phyloP scores from a whole-genome alignment of 2,797 vertebrate species.

The Gephyroberyx darwinii region DNA sequence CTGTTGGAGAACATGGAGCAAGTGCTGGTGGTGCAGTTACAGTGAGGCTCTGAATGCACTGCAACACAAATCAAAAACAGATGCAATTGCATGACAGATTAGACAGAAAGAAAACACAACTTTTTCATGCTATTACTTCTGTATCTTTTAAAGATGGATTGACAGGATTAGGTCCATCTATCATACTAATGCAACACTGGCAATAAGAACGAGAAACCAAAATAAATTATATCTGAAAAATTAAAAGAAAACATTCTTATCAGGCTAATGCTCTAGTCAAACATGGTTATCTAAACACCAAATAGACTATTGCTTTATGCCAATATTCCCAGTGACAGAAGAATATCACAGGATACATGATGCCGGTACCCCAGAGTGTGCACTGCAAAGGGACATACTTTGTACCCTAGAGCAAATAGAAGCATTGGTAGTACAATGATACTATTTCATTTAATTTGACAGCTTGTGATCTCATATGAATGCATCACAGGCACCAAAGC shows the following conservation, averaged over 20 bases:
- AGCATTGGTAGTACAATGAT: too few species aligned
- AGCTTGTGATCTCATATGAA: background rate
- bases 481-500: background rate
- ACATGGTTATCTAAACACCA: background rate
- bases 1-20: conserved; percentile 90
- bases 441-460: background rate
- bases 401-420: background rate
- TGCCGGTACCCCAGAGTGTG: background rate
- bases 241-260: background rate
- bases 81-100: conserved; percentile 14
- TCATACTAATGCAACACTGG: background rate
- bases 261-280: background rate
- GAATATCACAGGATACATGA: background rate
- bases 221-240: background rate
- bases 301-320: background rate
- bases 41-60: conserved; percentile 84
- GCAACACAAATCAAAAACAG: conserved; percentile 65
- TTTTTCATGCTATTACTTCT: background rate
- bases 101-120: background rate
- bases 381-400: background rate
- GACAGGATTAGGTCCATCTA: background rate
- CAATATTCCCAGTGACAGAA: background rate
- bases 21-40: conserved; percentile 89
- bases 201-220: background rate
- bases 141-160: background rate